Conservation (phyloP, 2,113 vertebrate genomes). For the Ovis canadensis region DNA sequence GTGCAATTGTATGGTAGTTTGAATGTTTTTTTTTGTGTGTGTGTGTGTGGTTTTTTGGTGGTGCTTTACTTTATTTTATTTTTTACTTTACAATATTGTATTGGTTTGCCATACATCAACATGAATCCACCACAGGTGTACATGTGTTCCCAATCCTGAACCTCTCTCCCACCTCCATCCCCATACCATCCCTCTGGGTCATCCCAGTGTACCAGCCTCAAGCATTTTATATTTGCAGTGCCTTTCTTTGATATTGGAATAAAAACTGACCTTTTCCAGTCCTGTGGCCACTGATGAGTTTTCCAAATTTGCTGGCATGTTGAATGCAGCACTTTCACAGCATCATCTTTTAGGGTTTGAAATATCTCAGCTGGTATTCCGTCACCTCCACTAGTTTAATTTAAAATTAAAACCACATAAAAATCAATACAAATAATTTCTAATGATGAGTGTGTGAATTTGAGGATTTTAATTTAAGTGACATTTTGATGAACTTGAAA, state of each 20-base stretch:
- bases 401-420: background rate
- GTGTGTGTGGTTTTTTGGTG: no score
- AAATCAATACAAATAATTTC: conserved; percentile 4
- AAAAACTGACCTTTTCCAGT: background rate
- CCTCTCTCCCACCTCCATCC: no score
- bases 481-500: background rate
- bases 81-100: no score
- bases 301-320: background rate
- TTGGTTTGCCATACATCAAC: no score
- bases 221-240: background rate
- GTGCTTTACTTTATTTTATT: no score
- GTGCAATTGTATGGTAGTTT: background rate
- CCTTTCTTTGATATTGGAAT: background rate
- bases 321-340: background rate
- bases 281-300: background rate
- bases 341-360: background rate
- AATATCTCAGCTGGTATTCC: background rate
- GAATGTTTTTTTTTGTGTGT: background rate
- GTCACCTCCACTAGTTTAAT: background rate
- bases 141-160: no score
- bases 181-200: no score
- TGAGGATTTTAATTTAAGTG: background rate
- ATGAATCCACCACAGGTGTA: no score
- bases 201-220: no score
- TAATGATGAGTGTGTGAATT: background rate